Percentiles rank a stretch among this genome's conserved stretches.
Evolutionary conservation across 2,113 vertebrate species (phyloP).

Genomic region (Kryptolebias marmoratus): DNA sequence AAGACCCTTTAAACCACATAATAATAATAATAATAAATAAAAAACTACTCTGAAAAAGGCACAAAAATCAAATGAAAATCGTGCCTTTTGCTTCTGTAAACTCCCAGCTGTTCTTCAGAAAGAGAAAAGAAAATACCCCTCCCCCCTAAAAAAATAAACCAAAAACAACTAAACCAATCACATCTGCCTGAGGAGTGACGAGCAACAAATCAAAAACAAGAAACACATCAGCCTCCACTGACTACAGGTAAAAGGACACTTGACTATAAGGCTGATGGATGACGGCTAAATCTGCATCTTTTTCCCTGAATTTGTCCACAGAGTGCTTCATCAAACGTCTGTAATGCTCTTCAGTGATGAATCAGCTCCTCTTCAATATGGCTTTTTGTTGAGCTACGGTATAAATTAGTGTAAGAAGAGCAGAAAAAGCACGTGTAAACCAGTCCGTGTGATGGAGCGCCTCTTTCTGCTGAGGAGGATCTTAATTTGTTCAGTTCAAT

Average conservation of each 20-base stretch:
- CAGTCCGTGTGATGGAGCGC: constrained; percentile 3
- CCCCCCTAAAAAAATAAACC: neutral
- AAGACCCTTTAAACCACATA: neutral
- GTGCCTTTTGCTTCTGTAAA: constrained; percentile 44
- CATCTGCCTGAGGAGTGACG: constrained; percentile 52
- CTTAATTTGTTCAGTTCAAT: constrained; percentile 36
- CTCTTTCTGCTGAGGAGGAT: constrained; percentile 15
- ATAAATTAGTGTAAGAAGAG: constrained; percentile 6
- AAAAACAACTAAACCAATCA: neutral
- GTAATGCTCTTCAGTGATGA: neutral
- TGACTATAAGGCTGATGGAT: constrained; percentile 21
- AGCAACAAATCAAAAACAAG: constrained; percentile 19
- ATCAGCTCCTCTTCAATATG: constrained; percentile 17
- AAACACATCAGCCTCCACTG: constrained; percentile 2
- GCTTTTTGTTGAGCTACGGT: constrained; percentile 25
- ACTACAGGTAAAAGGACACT: constrained; percentile 32
- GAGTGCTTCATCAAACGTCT: constrained; percentile 1
- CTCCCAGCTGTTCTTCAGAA: constrained; percentile 23
- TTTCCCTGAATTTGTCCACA: neutral
- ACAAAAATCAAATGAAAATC: constrained; percentile 29
- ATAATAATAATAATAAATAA: neutral
- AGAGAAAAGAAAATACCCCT: neutral
- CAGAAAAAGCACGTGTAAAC: neutral
- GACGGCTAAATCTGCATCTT: constrained; percentile 6
- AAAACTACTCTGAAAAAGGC: constrained; percentile 27